Evolutionary conservation across 2,797 vertebrate genomes (phyloP), one percentile per base, ranked within the genome.

Genomic region (Rhincodon typus): DNA sequence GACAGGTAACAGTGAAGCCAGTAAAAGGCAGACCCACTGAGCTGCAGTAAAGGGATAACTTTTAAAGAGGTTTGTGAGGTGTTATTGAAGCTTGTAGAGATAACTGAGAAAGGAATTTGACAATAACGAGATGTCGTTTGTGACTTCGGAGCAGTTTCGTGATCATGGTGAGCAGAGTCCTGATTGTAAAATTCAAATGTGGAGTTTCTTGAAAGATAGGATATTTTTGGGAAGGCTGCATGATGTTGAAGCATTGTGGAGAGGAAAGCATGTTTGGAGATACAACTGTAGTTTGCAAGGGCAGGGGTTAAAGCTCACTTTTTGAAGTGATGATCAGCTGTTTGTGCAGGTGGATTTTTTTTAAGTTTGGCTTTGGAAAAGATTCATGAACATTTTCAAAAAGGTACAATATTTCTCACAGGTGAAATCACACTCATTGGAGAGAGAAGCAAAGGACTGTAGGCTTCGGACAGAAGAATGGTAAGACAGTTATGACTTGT

Each of bases 361-460:
- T 30, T 74, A 66, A 67, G 17, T 0, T 72, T 72, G 25, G 42
- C 23, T 72, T 46, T 91, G 57, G 50, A 91, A 66, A 67, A 38
- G 66, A 66, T 94, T 30, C 38, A 30, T 42, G 72, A 72, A 23
- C 3, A 42, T 93, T 93, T 70, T 42, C 46, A 21, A 53, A 38
- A 94, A 94, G 25, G 27, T n/a, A 30, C 12, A 53, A 57, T 77
- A 74, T 53, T 53, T 57, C 74, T 12, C 42, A 74, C 96, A 99
- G 99, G 97, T 99, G 96, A 99, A 99, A 97, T 97, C 98, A 96
- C 98, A 99, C 97, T 98, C 98, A 77, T 97, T 99, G 97, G 99
- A 99, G 97, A 98, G 98, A 96, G 99, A 99, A 97, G 97, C 98
- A 86, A 99, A 99, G 97, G 99, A 99, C 84, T 99, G 99, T 97